These are phyloP conservation scores for Hormaphis cornu DNA, from an alignment of 1,140 invertebrate genomes.

Conservation along the genomic window DNA sequence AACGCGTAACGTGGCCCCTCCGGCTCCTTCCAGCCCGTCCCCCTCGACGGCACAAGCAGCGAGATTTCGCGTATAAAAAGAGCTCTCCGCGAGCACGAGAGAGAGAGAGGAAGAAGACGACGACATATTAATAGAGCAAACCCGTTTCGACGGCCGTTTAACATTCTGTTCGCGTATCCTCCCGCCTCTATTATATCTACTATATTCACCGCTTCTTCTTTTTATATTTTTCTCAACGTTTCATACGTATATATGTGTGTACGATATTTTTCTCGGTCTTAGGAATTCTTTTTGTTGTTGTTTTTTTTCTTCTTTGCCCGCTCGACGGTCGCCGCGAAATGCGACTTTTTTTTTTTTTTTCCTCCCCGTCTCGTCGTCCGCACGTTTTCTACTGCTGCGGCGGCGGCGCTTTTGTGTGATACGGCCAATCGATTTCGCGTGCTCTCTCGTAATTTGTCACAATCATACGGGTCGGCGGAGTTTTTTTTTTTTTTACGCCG, in stretches of 20 bases:
- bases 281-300: background rate
- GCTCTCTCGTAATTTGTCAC: slow-evolving; percentile 22
- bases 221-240: background rate
- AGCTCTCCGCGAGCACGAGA: background rate
- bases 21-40: background rate
- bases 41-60: too few species aligned
- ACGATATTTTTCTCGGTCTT: background rate
- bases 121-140: slow-evolving; percentile 27
- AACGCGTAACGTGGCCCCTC: too few species aligned
- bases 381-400: background rate
- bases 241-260: background rate
- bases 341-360: background rate
- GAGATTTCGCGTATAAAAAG: too few species aligned
- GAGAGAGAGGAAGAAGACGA: background rate
- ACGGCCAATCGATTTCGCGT: slow-evolving; percentile 19
- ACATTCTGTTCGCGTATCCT: slow-evolving; percentile 22
- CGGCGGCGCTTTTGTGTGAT: slow-evolving; percentile 28
- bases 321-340: background rate
- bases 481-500: background rate
- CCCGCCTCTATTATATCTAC: background rate
- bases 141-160: slow-evolving; percentile 27
- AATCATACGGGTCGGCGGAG: background rate
- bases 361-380: background rate
- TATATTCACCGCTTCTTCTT: background rate
- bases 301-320: background rate